Conservation (phyloP, 2,113 vertebrate species). For the Trochalopteron elliotii region DNA sequence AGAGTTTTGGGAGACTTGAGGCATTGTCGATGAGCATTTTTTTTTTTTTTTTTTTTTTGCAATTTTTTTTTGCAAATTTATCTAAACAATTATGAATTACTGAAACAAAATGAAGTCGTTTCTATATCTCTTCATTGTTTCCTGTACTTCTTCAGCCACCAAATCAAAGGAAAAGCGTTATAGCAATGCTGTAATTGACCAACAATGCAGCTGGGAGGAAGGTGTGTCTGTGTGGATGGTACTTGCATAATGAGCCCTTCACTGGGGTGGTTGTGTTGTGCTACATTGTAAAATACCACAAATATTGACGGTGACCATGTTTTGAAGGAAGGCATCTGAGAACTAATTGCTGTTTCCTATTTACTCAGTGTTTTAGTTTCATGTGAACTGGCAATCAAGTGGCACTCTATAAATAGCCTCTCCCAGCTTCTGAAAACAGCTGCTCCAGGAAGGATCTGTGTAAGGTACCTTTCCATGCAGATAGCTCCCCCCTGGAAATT, state of each 20-base stretch:
- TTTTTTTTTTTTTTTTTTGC: not conserved
- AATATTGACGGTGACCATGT: not conserved
- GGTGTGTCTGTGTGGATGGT: not conserved
- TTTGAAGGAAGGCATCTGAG: not conserved
- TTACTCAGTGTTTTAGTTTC: not conserved
- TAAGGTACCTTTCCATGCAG: not conserved
- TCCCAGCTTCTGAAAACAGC: constrained; percentile 18
- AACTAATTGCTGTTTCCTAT: not conserved
- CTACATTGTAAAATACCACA: not conserved
- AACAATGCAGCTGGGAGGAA: not conserved
- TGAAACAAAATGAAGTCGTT: not conserved
- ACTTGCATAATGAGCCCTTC: not conserved
- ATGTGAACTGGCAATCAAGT: constrained; percentile 19
- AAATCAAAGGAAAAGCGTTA: not conserved
- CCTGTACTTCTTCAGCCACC: not conserved
- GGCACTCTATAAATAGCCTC: constrained; percentile 36
- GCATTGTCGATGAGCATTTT: not conserved
- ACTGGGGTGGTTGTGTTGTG: not conserved
- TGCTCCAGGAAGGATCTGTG: not conserved
- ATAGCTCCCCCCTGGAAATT: not conserved
- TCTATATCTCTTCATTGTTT: accelerated
- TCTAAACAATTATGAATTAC: not conserved
- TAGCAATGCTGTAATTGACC: not conserved
- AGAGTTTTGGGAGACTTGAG: accelerated
- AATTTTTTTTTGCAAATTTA: not conserved